These are phyloP conservation scores for Mustelus asterias DNA, from an alignment of 2,113 vertebrate species.

Conservation along the genomic window DNA sequence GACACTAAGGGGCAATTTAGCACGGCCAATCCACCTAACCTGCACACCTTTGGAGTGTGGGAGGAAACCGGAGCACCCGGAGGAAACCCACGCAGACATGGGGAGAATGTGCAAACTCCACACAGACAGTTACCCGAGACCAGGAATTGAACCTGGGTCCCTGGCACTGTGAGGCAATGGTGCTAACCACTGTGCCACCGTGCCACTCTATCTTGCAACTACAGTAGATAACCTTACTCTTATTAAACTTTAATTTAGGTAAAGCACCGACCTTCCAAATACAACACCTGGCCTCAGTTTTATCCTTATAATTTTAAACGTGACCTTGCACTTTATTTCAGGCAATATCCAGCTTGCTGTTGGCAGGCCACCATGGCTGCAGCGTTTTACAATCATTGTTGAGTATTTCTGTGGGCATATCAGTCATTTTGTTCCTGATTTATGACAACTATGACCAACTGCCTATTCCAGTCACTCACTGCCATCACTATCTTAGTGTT, in stretches of 20 bases:
- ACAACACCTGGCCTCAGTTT: background rate
- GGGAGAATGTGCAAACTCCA: too few species aligned
- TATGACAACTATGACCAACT: background rate
- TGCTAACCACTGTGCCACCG: too few species aligned
- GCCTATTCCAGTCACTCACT: background rate
- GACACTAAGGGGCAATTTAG: too few species aligned
- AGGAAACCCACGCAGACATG: too few species aligned
- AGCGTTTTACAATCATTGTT: background rate
- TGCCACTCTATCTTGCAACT: too few species aligned
- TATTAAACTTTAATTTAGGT: background rate
- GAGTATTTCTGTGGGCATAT: slow-evolving; percentile 11
- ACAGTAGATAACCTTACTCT: background rate
- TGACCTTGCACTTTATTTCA: slow-evolving; percentile 7
- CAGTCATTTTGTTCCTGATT: slow-evolving; percentile 18
- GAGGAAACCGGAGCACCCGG: too few species aligned
- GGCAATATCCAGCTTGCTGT: background rate
- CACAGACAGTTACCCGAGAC: too few species aligned
- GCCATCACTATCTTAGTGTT: background rate
- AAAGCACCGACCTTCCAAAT: background rate
- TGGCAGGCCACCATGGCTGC: background rate
- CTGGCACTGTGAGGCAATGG: too few species aligned
- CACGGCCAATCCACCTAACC: too few species aligned
- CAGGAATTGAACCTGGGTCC: too few species aligned
- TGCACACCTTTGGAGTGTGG: too few species aligned
- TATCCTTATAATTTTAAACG: background rate